These are phyloP conservation scores for Ectropis grisescens DNA, from an alignment of 1,140 invertebrate species.

Conservation along the genomic window DNA sequence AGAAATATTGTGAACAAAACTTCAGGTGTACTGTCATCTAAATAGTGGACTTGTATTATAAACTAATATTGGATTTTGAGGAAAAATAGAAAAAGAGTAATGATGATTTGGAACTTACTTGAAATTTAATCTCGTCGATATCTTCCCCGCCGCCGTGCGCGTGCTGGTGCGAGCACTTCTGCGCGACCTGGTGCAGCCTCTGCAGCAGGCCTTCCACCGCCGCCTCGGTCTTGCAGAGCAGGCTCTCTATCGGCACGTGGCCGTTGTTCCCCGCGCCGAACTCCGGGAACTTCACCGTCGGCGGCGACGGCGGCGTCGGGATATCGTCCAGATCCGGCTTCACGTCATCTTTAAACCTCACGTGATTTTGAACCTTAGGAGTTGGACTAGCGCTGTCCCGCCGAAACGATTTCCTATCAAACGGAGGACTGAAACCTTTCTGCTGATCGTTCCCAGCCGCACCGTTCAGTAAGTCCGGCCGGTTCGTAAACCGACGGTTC, in stretches of 20 bases:
- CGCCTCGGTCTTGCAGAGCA: slow-evolving; percentile 76
- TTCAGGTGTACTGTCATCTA: too few relatives aligned
- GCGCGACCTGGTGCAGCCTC: slow-evolving; percentile 77
- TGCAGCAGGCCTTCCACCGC: slow-evolving; percentile 76
- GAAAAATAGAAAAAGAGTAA: too few relatives aligned
- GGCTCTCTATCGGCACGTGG: slow-evolving; percentile 71
- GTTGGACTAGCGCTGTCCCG: slow-evolving; percentile 37
- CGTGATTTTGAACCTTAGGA: slow-evolving; percentile 56
- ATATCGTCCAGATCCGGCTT: slow-evolving; percentile 42
- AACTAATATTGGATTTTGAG: too few relatives aligned
- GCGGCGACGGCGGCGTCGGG: slow-evolving; percentile 59
- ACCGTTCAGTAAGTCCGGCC: slow-evolving; percentile 48
- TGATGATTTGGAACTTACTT: slow-evolving; percentile 64
- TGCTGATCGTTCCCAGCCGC: slow-evolving; percentile 37
- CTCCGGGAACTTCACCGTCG: slow-evolving; percentile 55
- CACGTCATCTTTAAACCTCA: slow-evolving; percentile 62
- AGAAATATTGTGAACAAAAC: too few relatives aligned
- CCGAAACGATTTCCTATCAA: slow-evolving; percentile 41
- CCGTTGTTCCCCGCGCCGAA: slow-evolving; percentile 67
- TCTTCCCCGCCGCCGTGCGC: slow-evolving; percentile 77
- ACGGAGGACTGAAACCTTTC: slow-evolving; percentile 37
- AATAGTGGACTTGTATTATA: too few relatives aligned
- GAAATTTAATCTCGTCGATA: slow-evolving; percentile 81
- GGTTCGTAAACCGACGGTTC: slow-evolving; percentile 59
- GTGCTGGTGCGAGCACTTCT: slow-evolving; percentile 77